Conservation (phyloP, 2,797 vertebrate genomes). For the Acanthurus leucopareius region DNA sequence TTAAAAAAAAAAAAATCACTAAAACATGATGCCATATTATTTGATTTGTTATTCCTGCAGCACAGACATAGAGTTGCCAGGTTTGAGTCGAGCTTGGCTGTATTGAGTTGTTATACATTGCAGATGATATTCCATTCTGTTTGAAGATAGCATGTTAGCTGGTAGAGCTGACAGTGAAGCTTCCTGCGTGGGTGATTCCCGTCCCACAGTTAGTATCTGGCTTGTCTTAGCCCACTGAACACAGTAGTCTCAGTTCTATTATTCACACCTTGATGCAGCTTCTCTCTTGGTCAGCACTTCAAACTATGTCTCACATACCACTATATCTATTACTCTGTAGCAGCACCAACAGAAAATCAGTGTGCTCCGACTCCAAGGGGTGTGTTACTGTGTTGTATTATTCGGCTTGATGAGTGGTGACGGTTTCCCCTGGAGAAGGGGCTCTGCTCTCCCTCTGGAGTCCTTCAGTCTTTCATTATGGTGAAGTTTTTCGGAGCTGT, state of each 20-base stretch:
- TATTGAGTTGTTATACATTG: constrained; percentile 42
- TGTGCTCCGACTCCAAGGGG: constrained; percentile 28
- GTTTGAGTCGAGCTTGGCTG: constrained; percentile 20
- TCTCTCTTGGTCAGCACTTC: constrained; percentile 50
- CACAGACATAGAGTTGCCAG: background rate
- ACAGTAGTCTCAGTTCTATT: constrained; percentile 68
- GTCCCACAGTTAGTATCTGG: constrained; percentile 33
- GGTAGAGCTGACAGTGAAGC: constrained; percentile 36
- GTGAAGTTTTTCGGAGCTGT: constrained; percentile 18
- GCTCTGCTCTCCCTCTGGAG: constrained; percentile 35
- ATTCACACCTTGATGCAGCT: constrained; percentile 65
- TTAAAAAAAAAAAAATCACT: constrained; percentile 30
- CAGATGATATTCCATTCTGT: constrained; percentile 58
- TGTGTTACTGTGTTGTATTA: constrained; percentile 58
- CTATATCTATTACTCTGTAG: constrained; percentile 21
- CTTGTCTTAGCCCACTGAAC: constrained; percentile 35
- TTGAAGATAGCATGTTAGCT: constrained; percentile 47
- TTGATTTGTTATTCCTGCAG: constrained; percentile 7
- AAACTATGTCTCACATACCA: constrained; percentile 31
- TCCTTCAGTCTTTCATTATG: constrained; percentile 44
- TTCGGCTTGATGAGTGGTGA: constrained; percentile 56
- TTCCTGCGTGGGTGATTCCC: constrained; percentile 41
- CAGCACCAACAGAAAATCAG: constrained; percentile 22
- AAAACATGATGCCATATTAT: constrained; percentile 26
- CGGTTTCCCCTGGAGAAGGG: constrained; percentile 39